A percentile compares a stretch with the other conserved stretches of the same genome.
phyloP scores from a whole-genome alignment of 2,797 vertebrate species.

The Gadopsis marmoratus region DNA sequence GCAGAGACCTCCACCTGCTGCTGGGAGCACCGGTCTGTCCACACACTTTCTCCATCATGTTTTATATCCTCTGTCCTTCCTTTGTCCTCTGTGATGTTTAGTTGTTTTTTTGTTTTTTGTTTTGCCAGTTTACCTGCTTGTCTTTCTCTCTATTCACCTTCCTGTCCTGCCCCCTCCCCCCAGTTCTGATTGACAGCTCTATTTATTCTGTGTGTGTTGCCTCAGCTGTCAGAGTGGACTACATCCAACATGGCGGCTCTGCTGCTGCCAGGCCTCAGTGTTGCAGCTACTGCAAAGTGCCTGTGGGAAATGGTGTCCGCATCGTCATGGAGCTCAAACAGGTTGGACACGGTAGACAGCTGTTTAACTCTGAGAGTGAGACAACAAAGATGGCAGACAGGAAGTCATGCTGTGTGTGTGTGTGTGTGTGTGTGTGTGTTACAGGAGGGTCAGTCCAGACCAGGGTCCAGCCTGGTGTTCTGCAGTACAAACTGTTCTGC shows the following conservation, averaged over 20 bases:
- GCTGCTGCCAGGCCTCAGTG: constrained; percentile 84
- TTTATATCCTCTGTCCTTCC: not conserved
- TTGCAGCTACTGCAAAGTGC: constrained; percentile 93
- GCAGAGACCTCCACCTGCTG: constrained; percentile 44
- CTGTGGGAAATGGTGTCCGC: constrained; percentile 91
- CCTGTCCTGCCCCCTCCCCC: too few relatives aligned
- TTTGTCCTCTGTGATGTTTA: not conserved
- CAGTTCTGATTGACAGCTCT: not conserved
- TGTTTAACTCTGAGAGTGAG: not conserved
- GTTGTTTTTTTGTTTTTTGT: too few relatives aligned
- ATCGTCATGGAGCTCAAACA: constrained; percentile 87
- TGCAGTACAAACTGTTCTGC: constrained; percentile 95
- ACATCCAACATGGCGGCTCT: constrained; percentile 66
- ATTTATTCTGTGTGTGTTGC: not conserved
- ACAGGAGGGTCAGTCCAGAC: constrained; percentile 83
- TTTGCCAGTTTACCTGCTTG: too few relatives aligned
- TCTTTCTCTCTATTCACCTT: too few relatives aligned
- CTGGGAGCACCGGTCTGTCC: constrained; percentile 41
- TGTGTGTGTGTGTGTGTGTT: constrained; percentile 46
- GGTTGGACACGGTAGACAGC: constrained; percentile 75
- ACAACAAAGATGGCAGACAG: not conserved
- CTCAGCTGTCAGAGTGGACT: constrained; percentile 81
- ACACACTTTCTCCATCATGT: not conserved
- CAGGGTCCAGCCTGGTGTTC: constrained; percentile 88
- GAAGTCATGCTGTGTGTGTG: constrained; percentile 31